A percentile compares a stretch with the other conserved stretches of the same genome.
phyloP scores from a whole-genome alignment of 2,113 vertebrate genomes.

The Anguilla rostrata region DNA sequence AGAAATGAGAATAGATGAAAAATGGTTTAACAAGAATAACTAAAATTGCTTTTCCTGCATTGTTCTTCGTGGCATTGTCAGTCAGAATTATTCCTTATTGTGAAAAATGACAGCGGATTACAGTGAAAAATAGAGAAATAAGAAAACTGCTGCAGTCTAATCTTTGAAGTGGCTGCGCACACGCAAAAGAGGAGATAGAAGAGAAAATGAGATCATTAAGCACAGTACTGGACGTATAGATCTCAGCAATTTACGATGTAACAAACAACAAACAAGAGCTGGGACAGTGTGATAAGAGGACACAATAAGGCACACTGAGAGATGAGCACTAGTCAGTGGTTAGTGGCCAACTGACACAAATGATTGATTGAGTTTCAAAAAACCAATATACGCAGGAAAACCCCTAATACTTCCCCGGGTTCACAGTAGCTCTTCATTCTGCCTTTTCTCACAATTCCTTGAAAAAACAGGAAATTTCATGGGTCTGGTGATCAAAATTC shows the following conservation, averaged over 20 bases:
- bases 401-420: conserved; percentile 9
- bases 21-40: conserved; percentile 48
- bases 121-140: conserved; percentile 50
- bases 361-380: conserved; percentile 31
- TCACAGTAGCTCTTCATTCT: conserved; percentile 21
- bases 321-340: conserved; percentile 53
- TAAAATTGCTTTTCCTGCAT: conserved; percentile 45
- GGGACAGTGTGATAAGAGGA: conserved; percentile 61
- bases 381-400: conserved; percentile 31
- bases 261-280: conserved; percentile 63
- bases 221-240: conserved; percentile 55
- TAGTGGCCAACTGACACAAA: conserved; percentile 36
- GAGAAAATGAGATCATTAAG: conserved; percentile 68
- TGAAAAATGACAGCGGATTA: conserved; percentile 51
- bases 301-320: conserved; percentile 51
- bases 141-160: conserved; percentile 44
- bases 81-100: conserved; percentile 55
- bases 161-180: conserved; percentile 57
- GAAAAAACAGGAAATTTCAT: background rate
- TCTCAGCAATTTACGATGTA: conserved; percentile 56
- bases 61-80: conserved; percentile 45
- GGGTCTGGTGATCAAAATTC: background rate
- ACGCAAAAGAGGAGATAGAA: conserved; percentile 37
- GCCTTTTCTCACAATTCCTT: background rate
- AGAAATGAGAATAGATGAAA: conserved; percentile 40